Evolutionary conservation across 2,113 vertebrate species (phyloP).

Genomic region (Petaurus breviceps): DNA sequence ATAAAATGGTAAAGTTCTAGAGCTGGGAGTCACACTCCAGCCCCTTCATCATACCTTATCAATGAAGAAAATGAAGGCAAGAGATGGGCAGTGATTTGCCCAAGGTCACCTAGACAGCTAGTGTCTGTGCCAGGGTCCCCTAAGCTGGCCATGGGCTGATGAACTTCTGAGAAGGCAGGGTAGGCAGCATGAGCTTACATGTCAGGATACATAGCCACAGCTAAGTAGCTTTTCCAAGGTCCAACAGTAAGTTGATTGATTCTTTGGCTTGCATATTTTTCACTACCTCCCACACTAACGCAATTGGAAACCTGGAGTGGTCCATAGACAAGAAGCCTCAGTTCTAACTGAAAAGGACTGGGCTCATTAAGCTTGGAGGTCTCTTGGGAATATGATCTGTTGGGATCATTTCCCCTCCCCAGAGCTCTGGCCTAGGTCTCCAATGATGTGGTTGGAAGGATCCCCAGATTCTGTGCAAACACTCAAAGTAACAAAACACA

Average conservation of each 20-base stretch:
- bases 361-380: not conserved
- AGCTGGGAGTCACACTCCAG: not conserved
- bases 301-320: not conserved
- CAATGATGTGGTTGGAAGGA: too few species aligned
- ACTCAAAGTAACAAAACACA: not conserved
- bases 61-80: too few species aligned
- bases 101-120: too few species aligned
- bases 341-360: not conserved
- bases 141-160: too few species aligned
- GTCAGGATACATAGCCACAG: not conserved
- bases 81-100: too few species aligned
- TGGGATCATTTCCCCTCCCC: not conserved
- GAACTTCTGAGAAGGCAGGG: not conserved
- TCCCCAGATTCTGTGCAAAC: not conserved
- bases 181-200: not conserved
- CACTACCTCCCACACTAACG: constrained; percentile 6
- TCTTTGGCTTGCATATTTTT: not conserved
- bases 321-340: not conserved
- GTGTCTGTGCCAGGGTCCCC: too few species aligned
- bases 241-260: not conserved
- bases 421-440: not conserved
- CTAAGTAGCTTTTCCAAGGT: not conserved
- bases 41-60: too few species aligned
- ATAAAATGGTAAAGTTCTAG: not conserved
- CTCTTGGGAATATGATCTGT: too few species aligned